A percentile compares a stretch with the other conserved stretches of the same genome.
These are phyloP conservation scores for Crematogaster levior DNA, from an alignment of 2,888 invertebrate genomes.

Conservation along the genomic window DNA sequence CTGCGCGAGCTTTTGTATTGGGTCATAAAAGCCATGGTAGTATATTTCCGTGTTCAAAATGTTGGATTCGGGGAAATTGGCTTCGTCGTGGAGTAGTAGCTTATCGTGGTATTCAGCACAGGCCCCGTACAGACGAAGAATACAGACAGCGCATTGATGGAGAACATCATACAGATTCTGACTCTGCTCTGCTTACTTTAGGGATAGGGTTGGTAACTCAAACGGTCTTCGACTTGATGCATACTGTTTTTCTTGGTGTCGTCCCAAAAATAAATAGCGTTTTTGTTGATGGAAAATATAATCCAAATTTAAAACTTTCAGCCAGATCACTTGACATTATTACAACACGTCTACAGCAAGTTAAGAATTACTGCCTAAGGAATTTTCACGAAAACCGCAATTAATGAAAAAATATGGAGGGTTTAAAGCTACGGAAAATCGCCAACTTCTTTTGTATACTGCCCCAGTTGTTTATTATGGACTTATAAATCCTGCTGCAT, in stretches of 20 bases:
- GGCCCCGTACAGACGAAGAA: not conserved
- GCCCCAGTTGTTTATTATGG: too few species aligned
- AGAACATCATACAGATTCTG: not conserved
- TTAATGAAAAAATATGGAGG: too few species aligned
- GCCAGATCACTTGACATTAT: too few species aligned
- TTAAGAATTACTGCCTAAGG: too few species aligned
- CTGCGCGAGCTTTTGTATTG: not conserved
- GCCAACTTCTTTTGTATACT: too few species aligned
- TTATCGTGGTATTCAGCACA: not conserved
- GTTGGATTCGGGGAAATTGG: too few species aligned
- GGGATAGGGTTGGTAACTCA: not conserved
- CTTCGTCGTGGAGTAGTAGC: not conserved
- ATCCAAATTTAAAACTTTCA: too few species aligned
- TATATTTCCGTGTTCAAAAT: not conserved
- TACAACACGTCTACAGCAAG: too few species aligned
- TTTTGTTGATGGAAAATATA: too few species aligned
- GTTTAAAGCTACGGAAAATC: too few species aligned
- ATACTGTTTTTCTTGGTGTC: not conserved
- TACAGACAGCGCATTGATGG: not conserved
- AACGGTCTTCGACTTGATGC: not conserved
- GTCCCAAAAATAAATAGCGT: not conserved
- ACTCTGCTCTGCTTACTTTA: not conserved
- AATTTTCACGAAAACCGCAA: too few species aligned
- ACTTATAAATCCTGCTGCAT: too few species aligned
- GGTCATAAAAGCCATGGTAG: not conserved